Conservation (phyloP, 2,113 vertebrate species). For the Boulengeromyrus knoepffleri region DNA sequence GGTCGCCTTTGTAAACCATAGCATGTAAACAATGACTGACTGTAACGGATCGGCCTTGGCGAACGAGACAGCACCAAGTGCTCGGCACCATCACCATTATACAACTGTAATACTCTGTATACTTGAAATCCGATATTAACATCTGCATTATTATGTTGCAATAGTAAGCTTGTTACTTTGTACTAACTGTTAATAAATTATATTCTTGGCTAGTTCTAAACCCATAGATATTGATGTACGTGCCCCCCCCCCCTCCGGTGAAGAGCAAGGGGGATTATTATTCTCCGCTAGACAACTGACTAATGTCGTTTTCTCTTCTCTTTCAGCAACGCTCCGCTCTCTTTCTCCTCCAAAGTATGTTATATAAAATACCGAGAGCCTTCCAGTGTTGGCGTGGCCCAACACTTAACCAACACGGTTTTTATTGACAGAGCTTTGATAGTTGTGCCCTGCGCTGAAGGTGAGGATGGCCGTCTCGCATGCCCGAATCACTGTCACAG, state of each 20-base stretch:
- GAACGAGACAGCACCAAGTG: background rate
- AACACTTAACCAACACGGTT: slow-evolving; percentile 97
- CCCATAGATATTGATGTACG: background rate
- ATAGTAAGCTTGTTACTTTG: background rate
- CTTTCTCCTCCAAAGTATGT: slow-evolving; percentile 97
- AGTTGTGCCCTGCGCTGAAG: slow-evolving; percentile 96
- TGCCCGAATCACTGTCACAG: background rate
- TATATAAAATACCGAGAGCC: slow-evolving; percentile 93
- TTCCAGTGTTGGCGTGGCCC: slow-evolving; percentile 94
- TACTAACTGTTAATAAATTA: background rate
- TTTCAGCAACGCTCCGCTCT: slow-evolving; percentile 81
- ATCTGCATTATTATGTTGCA: background rate
- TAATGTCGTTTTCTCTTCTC: slow-evolving; percentile 41
- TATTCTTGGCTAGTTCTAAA: background rate
- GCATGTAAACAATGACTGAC: background rate
- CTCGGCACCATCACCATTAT: background rate
- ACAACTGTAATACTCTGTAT: background rate
- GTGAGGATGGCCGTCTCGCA: slow-evolving; percentile 67
- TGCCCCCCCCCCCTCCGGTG: background rate
- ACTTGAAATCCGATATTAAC: background rate
- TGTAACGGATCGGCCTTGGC: background rate
- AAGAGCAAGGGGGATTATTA: background rate
- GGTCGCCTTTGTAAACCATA: background rate
- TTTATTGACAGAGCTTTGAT: slow-evolving; percentile 99
- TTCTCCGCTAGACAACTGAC: background rate